phyloP scores from a whole-genome alignment of 2,113 vertebrate species.

The Amblyopsis rosae region DNA sequence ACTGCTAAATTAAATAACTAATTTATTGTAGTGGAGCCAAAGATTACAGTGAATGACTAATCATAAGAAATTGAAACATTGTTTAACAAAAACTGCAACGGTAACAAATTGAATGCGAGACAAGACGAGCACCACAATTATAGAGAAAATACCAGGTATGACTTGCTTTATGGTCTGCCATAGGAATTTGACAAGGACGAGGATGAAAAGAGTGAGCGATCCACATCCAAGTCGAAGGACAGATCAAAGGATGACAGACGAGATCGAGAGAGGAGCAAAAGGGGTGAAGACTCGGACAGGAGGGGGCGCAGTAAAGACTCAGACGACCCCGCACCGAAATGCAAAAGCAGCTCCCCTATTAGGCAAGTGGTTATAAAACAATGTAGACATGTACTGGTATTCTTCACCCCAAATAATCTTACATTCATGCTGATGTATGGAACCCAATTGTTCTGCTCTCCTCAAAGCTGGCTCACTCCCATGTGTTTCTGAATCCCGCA shows the following conservation, averaged over 20 bases:
- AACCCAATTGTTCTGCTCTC: background rate
- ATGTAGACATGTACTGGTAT: too few species aligned
- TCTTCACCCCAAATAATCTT: too few species aligned
- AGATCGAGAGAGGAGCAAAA: conserved; percentile 70
- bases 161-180: background rate
- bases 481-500: conserved; percentile 27
- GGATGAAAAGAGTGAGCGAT: conserved; percentile 67
- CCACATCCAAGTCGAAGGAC: conserved; percentile 67
- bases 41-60: background rate
- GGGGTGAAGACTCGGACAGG: conserved; percentile 63
- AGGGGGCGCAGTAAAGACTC: conserved; percentile 59
- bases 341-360: conserved; percentile 59
- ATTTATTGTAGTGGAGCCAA: too few species aligned
- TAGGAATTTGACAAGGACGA: conserved; percentile 80
- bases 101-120: background rate
- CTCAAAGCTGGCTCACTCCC: background rate
- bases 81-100: background rate
- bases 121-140: background rate
- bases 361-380: too few species aligned
- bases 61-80: background rate
- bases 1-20: background rate
- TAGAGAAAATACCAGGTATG: background rate
- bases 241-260: conserved; percentile 69
- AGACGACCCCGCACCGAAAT: conserved; percentile 57
- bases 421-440: too few species aligned